Evolutionary conservation across 2,113 vertebrate species (phyloP), one percentile per base, ranked within the genome.

Genomic region (Xenopus borealis): DNA sequence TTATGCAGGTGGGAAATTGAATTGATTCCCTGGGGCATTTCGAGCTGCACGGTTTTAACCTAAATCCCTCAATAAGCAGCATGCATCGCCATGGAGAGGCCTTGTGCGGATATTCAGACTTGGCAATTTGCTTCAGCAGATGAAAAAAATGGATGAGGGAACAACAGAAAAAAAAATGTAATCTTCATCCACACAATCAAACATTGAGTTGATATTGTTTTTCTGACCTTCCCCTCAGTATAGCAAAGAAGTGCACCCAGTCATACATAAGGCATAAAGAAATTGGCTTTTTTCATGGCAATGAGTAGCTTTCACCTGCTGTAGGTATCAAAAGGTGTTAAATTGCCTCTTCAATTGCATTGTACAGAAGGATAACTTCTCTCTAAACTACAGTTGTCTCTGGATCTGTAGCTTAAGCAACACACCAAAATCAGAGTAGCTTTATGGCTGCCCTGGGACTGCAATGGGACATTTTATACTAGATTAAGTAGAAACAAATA

Each of bases 171-270:
- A 27, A n/a, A 11, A 69, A 45, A 63, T 69, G 62, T 63, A 62
- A 69, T 69, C 57, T 62, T 62, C 19, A 63, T 27, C 46, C n/a
- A 30, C 46, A n/a, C 27, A 50, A 63, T 13, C 46, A n/a, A 69
- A 69, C 63, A 76, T 69, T 69, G 66, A 76, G 27, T n/a, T 55
- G 30, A 76, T 76, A 63, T 63, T 69, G 66, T 76, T 57, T 76
- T 75, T 19, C 8, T 75, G 65, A 68, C 72, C 65, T 75, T 68
- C 62, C 16, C n/a, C 12, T 62, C 47, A 5, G 18, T 69, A 53
- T 14, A 62, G 55, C 12, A 62, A 75, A 55, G 65, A 18, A 45
- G 65, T 16, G 46, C 65, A 50, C 19, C 18, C 65, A 67, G 23
- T 67, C 65, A 23, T 61, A 61, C 19, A 7, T 27, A 12, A 61